Conservation (phyloP, 2,888 invertebrate species). For the Exocentrus adspersus region DNA sequence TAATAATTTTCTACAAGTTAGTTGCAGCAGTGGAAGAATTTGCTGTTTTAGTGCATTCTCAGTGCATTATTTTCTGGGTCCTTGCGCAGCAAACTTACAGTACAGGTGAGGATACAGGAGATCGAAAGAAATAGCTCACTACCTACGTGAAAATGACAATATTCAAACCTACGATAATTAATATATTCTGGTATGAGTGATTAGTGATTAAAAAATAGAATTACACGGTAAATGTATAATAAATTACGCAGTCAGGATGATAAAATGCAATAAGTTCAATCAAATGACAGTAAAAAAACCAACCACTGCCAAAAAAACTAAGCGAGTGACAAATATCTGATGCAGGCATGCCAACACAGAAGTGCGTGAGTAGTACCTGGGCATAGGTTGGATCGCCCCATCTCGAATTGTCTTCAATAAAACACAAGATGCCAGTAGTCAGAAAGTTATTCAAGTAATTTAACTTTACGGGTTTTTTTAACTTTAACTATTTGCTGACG, state of each 20-base stretch:
- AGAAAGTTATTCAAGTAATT: constrained; percentile 12
- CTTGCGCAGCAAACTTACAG: background rate
- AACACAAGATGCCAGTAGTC: constrained; percentile 35
- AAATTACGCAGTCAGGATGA: constrained; percentile 50
- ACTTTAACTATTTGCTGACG: constrained; percentile 1
- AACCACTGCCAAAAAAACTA: constrained; percentile 58
- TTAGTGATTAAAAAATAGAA: constrained; percentile 50
- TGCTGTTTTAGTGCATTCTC: no score
- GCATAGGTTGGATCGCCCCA: constrained; percentile 55
- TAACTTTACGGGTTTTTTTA: background rate
- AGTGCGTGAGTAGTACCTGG: constrained; percentile 63
- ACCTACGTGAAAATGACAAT: constrained; percentile 54
- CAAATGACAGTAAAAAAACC: constrained; percentile 53
- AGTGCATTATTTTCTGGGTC: no score
- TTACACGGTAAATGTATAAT: constrained; percentile 45
- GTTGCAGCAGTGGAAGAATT: no score
- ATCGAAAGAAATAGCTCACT: constrained; percentile 6
- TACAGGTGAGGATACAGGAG: constrained; percentile 10
- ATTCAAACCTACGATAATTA: constrained; percentile 52
- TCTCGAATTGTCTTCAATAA: constrained; percentile 55
- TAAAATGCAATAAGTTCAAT: constrained; percentile 52
- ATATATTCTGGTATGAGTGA: constrained; percentile 42
- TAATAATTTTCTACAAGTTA: no score
- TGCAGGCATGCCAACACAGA: constrained; percentile 65
- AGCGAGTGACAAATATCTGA: constrained; percentile 63